A percentile compares a stretch with the other conserved stretches of the same genome.
phyloP scores from a whole-genome alignment of 2,888 invertebrate species.

The Dugesia japonica region DNA sequence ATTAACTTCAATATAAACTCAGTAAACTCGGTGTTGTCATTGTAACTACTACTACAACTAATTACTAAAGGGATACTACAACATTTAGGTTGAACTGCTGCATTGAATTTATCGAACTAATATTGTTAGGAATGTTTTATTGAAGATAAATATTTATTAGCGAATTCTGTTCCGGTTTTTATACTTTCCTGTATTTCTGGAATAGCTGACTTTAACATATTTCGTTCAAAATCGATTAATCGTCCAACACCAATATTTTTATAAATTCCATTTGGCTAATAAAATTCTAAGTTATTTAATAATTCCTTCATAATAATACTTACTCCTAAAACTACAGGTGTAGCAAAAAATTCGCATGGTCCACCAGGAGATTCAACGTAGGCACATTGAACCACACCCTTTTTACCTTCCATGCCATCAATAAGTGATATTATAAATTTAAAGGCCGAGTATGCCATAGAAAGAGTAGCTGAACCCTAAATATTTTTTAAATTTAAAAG shows the following conservation, averaged over 20 bases:
- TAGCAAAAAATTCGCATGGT: constrained; percentile 17
- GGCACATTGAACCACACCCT: constrained; percentile 69
- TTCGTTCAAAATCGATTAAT: background rate
- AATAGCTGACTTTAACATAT: background rate
- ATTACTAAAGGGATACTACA: background rate
- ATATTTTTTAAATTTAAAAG: background rate
- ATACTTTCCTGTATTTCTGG: background rate
- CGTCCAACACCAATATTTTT: background rate
- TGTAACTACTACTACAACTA: background rate
- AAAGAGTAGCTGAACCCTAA: constrained; percentile 74
- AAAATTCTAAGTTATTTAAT: no score
- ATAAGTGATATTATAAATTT: constrained; percentile 62
- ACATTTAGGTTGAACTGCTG: background rate
- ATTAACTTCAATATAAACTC: background rate
- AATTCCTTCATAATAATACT: background rate
- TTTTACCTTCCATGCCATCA: constrained; percentile 64
- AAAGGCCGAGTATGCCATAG: constrained; percentile 88
- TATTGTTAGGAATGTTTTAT: background rate
- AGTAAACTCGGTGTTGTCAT: background rate
- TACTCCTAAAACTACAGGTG: constrained; percentile 21
- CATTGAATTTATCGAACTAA: background rate
- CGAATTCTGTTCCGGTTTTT: background rate
- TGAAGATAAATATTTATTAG: background rate
- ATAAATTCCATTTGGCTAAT: background rate
- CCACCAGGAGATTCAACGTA: constrained; percentile 59